Conservation (phyloP, 1,140 invertebrate species). For the Bombus affinis region DNA sequence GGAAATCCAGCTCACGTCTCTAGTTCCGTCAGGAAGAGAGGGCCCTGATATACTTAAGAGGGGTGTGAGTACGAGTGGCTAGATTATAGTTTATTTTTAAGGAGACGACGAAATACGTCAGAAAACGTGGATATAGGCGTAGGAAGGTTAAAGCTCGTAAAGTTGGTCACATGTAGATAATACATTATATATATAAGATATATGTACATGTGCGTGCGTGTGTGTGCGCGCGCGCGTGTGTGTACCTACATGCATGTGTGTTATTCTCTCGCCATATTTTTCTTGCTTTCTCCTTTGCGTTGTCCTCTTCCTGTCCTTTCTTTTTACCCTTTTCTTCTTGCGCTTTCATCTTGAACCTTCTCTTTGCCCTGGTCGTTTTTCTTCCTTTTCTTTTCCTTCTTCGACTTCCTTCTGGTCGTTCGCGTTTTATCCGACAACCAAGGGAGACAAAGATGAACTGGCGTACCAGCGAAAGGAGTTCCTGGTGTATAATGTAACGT, state of each 20-base stretch:
- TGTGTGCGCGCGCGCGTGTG: no score
- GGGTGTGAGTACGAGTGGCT: neutral
- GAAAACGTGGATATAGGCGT: neutral
- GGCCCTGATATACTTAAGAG: neutral
- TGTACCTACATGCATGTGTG: no score
- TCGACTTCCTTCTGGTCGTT: neutral
- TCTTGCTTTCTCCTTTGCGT: neutral
- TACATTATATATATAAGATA: neutral
- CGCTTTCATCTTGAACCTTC: conserved; percentile 6
- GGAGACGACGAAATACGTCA: neutral
- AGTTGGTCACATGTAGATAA: conserved; percentile 28
- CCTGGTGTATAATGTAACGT: conserved; percentile 51
- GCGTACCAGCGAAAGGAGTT: conserved; percentile 37
- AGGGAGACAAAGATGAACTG: conserved; percentile 41
- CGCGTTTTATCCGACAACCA: neutral
- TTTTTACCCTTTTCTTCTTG: neutral
- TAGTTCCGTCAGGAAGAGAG: neutral
- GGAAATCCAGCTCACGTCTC: conserved; percentile 1
- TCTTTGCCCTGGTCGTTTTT: neutral
- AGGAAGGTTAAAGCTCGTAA: conserved; percentile 13
- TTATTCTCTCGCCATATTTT: neutral
- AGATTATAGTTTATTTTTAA: conserved; percentile 39
- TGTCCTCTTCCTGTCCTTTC: neutral
- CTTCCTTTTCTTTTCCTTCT: neutral
- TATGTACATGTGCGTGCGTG: no score